Percentiles rank a stretch among this genome's conserved stretches.
Conservation (phyloP, 2,113 vertebrate genomes). For the Stercorarius parasiticus region DNA sequence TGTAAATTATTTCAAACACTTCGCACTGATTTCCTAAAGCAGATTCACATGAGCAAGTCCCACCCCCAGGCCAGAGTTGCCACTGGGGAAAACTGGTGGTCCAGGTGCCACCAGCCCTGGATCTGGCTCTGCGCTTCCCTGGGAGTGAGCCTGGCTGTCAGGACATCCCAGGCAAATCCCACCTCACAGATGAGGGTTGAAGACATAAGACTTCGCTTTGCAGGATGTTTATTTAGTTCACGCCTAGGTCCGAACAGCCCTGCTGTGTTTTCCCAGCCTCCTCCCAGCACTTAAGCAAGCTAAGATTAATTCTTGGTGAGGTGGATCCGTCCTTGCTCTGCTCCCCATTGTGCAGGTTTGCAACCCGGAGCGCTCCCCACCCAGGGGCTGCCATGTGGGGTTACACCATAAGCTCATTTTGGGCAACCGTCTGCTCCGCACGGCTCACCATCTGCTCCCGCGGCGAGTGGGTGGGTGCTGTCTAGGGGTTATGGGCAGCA, state of each 20-base stretch:
- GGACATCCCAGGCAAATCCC: background rate
- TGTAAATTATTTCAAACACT: background rate
- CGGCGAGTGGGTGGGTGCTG: fast-evolving
- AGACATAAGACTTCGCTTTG: background rate
- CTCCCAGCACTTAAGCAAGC: background rate
- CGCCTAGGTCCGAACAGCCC: background rate
- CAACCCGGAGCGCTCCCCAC: background rate
- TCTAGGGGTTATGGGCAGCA: fast-evolving
- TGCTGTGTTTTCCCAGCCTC: background rate
- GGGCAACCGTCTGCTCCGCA: background rate
- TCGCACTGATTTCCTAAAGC: background rate
- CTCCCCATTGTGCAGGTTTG: background rate
- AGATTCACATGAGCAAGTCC: background rate
- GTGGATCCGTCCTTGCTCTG: background rate
- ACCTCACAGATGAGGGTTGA: background rate
- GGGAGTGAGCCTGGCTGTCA: background rate
- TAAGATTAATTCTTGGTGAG: background rate
- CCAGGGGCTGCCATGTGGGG: background rate
- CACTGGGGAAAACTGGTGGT: background rate
- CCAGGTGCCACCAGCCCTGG: background rate
- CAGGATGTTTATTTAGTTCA: background rate
- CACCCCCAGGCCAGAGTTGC: background rate
- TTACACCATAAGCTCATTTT: background rate
- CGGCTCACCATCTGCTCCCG: background rate
- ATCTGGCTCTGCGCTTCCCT: fast-evolving